Evolutionary conservation across 2,888 invertebrate species (phyloP).

Genomic region (Suillia variegata): DNA sequence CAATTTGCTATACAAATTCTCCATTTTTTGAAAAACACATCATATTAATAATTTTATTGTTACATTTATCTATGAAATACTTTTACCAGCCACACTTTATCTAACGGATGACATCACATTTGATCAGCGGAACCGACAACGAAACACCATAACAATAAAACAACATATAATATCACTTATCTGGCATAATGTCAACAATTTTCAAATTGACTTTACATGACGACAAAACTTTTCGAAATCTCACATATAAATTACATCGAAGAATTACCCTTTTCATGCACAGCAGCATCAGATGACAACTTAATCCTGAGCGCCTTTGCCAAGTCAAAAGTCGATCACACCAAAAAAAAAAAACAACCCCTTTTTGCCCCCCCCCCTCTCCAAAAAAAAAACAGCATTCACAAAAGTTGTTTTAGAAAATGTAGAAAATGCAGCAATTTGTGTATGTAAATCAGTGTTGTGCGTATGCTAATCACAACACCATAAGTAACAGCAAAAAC

Average conservation of each 20-base stretch:
- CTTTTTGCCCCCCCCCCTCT: too few species aligned
- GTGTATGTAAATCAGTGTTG: constrained; percentile 13
- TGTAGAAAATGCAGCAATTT: not conserved
- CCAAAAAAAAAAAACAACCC: constrained; percentile 24
- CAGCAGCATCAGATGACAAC: constrained; percentile 27
- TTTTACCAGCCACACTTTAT: too few species aligned
- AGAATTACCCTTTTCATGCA: constrained; percentile 35
- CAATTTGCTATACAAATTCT: too few species aligned
- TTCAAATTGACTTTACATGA: constrained; percentile 28
- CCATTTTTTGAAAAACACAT: too few species aligned
- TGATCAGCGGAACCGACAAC: constrained; percentile 4
- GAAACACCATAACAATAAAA: constrained; percentile 35
- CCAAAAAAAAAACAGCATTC: not conserved
- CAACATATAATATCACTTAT: constrained; percentile 50
- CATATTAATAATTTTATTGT: too few species aligned
- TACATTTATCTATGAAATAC: too few species aligned
- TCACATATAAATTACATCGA: constrained; percentile 48
- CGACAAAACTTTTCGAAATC: constrained; percentile 32
- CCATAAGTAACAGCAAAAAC: not conserved
- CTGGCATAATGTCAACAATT: constrained; percentile 47
- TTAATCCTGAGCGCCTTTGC: constrained; percentile 27
- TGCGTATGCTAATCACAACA: constrained; percentile 14
- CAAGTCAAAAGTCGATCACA: constrained; percentile 5
- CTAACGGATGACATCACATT: too few species aligned
- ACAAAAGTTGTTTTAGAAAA: too few species aligned